Conservation (phyloP, 2,888 invertebrate genomes). For the Pachymerium ferrugineum region DNA sequence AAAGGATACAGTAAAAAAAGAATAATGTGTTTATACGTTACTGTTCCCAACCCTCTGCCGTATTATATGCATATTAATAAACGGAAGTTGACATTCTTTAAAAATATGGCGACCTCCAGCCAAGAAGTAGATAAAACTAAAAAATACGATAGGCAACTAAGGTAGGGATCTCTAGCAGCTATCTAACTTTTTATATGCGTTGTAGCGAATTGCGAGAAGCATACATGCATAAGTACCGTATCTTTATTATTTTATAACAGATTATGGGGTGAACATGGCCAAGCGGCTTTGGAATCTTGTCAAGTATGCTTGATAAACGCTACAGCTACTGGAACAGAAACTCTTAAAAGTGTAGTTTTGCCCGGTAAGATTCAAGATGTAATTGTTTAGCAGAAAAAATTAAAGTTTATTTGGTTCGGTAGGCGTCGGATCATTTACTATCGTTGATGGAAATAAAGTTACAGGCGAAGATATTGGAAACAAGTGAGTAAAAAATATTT, state of each 20-base stretch:
- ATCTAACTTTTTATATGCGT: constrained; percentile 32
- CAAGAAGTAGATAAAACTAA: constrained; percentile 63
- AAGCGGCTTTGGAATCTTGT: constrained; percentile 76
- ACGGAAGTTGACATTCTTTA: not conserved
- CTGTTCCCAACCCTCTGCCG: too few relatives aligned
- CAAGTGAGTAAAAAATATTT: constrained; percentile 60
- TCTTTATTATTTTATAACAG: constrained; percentile 48
- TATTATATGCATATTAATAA: too few relatives aligned
- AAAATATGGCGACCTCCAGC: constrained; percentile 29
- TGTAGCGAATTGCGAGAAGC: not conserved
- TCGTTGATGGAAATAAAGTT: constrained; percentile 81
- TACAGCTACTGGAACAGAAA: constrained; percentile 87
- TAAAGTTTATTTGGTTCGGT: constrained; percentile 35
- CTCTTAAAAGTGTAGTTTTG: constrained; percentile 86
- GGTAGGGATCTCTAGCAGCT: too few relatives aligned
- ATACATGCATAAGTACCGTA: not conserved
- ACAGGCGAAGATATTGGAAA: constrained; percentile 87
- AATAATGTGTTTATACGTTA: too few relatives aligned
- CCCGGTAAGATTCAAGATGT: constrained; percentile 61
- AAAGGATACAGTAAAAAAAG: too few relatives aligned
- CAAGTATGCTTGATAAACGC: constrained; percentile 92
- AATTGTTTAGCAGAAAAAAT: not conserved
- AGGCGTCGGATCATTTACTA: constrained; percentile 77
- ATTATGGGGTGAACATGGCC: constrained; percentile 98
- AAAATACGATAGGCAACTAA: constrained; percentile 74